Base-by-base conservation (phyloP, 2,888 invertebrate species). In the Brenthis hecate region DNA sequence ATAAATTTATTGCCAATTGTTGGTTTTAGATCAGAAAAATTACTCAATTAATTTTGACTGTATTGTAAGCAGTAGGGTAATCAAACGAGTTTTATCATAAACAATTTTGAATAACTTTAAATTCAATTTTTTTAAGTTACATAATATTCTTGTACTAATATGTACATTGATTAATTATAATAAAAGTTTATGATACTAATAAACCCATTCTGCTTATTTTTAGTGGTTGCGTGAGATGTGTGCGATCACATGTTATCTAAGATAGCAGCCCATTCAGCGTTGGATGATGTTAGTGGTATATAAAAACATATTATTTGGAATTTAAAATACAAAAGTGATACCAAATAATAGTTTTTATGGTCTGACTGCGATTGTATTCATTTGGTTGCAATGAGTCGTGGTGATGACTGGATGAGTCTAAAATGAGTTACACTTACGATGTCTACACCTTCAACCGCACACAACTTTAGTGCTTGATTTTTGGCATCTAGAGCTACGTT, bases 401-500 rank as follows among this genome's bases (percentile, higher is more conserved):
- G 70, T 70, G 65, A 73, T 53, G 53, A 51, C 6, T 28, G 16
- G 50, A 53, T 66, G 61, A 56, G 54, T 66, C 47, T 51, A 67
- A 28, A 32, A 61, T 64, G 23, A 57, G 54, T 56, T 56, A 48
- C 56, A 86, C 96, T 95, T 94, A 98, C 98, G 94, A 98, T 96
- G 93, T 99, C 98, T 77, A 98, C 97, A 72, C 98, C 98, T 91
- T 99, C 98, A 73, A 99, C 97, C 56, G 99, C 97, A 89, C 99
- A 99, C 73, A 99, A 94, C 90, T 99, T 98, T 86, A 99, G 95
- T 76, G 98, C 98, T 90, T 98, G 97, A 92, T 98, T 98, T 94
- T 98, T 99, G 74, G 98, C 98, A 89, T 99, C 99, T 79, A 99
- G 94, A 75, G 99, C 98, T 77, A 99, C 99, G 93, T 99, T 99